phyloP scores from a whole-genome alignment of 23 tunicate species.

The Botrylloides violaceus region DNA sequence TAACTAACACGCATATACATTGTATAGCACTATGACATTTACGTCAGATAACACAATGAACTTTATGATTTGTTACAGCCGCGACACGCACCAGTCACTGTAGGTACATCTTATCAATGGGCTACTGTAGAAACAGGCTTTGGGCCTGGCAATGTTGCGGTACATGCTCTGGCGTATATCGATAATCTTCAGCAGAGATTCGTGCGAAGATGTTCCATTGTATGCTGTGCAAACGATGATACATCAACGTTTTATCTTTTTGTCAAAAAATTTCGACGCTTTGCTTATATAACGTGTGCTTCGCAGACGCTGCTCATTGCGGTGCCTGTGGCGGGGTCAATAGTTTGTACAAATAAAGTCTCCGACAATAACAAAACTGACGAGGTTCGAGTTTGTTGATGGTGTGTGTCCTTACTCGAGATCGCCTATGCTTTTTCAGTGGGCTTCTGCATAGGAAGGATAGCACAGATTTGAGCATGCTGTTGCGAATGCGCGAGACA shows the following conservation, averaged over 20 bases:
- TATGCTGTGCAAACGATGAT: conserved; percentile 3
- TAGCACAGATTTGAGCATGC: too few relatives aligned
- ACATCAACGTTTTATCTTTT: background rate
- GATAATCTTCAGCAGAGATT: background rate
- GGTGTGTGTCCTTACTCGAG: too few relatives aligned
- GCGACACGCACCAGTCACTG: background rate
- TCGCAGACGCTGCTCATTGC: background rate
- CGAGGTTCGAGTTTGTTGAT: too few relatives aligned
- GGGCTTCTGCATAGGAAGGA: too few relatives aligned
- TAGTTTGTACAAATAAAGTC: background rate
- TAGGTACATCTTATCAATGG: background rate
- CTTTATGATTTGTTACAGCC: background rate
- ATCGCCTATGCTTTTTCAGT: too few relatives aligned
- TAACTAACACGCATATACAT: too few relatives aligned
- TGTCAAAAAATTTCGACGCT: too few relatives aligned
- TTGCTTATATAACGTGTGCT: background rate
- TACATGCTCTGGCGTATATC: conserved; percentile 37
- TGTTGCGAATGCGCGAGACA: too few relatives aligned
- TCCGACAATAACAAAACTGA: too few relatives aligned
- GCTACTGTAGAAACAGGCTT: conserved; percentile 19
- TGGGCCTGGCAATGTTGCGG: conserved; percentile 89
- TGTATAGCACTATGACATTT: too few relatives aligned
- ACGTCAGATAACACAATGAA: too few relatives aligned
- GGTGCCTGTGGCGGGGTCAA: background rate
- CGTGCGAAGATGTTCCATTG: background rate